These are phyloP conservation scores for Gallinago stenura DNA, from an alignment of 2,797 vertebrate species.

Conservation along the genomic window DNA sequence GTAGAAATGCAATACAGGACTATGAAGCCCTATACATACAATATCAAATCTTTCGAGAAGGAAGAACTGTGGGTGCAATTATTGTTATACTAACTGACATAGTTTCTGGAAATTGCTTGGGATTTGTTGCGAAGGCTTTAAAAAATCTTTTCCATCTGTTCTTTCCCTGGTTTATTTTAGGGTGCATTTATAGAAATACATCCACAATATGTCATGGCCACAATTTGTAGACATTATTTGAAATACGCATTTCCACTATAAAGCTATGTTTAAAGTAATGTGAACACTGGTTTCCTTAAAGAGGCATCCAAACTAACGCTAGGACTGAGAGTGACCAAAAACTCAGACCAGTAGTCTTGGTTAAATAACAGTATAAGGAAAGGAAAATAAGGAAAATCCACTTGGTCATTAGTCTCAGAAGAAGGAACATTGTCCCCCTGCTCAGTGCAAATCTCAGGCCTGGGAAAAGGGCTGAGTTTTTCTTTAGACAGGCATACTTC, in stretches of 20 bases:
- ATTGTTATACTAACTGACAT: conserved; percentile 31
- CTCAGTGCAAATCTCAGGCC: background rate
- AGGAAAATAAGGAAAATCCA: background rate
- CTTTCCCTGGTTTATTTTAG: conserved; percentile 13
- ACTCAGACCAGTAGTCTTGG: background rate
- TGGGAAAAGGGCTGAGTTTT: conserved; percentile 28
- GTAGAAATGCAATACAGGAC: conserved; percentile 33
- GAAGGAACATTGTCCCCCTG: background rate
- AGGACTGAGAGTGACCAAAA: background rate
- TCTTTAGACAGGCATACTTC: background rate
- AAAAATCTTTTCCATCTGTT: conserved; percentile 64
- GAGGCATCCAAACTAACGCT: background rate
- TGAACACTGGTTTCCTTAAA: background rate
- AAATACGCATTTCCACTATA: background rate
- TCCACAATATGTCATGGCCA: background rate
- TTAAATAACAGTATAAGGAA: background rate
- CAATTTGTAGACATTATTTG: background rate
- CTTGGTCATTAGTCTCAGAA: background rate
- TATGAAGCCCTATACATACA: conserved; percentile 28
- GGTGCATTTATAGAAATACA: background rate
- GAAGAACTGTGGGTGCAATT: conserved; percentile 19
- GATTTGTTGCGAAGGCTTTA: conserved; percentile 24
- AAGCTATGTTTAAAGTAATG: background rate
- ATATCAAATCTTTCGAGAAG: conserved; percentile 25
- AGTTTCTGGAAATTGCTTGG: conserved; percentile 49